Evolutionary conservation across 2,797 vertebrate species (phyloP).

Genomic region (Melopsittacus undulatus): DNA sequence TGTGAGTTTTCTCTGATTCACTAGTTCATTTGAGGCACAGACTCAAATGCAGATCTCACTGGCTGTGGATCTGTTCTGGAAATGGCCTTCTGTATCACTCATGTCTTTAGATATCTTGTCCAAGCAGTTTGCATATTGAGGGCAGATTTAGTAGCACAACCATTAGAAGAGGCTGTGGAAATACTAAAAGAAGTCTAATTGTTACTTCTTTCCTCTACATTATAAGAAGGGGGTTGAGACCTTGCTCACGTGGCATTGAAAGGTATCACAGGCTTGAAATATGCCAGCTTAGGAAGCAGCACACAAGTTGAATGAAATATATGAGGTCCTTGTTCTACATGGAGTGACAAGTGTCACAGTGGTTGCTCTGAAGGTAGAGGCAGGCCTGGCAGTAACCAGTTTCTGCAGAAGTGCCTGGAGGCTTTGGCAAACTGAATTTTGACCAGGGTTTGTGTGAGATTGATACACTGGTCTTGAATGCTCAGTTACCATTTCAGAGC

Average conservation of each 20-base stretch:
- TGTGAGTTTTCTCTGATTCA: background rate
- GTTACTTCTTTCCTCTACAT: background rate
- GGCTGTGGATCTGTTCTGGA: background rate
- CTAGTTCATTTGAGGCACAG: background rate
- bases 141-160: background rate
- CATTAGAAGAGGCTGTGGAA: background rate
- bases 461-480: background rate
- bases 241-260: background rate
- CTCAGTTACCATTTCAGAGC: background rate
- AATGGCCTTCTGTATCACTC: background rate
- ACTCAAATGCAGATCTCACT: background rate
- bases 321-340: background rate
- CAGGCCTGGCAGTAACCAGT: background rate
- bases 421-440: background rate
- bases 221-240: background rate
- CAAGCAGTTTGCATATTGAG: background rate
- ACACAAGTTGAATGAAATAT: background rate
- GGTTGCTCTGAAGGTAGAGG: background rate
- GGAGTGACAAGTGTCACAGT: background rate
- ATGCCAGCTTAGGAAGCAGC: background rate
- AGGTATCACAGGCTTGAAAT: background rate
- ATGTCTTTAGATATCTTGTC: background rate
- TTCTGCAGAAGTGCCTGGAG: background rate
- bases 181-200: background rate
- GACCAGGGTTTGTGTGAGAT: background rate